phyloP scores from a whole-genome alignment of 2,113 vertebrate species.

The Laterallus jamaicensis region DNA sequence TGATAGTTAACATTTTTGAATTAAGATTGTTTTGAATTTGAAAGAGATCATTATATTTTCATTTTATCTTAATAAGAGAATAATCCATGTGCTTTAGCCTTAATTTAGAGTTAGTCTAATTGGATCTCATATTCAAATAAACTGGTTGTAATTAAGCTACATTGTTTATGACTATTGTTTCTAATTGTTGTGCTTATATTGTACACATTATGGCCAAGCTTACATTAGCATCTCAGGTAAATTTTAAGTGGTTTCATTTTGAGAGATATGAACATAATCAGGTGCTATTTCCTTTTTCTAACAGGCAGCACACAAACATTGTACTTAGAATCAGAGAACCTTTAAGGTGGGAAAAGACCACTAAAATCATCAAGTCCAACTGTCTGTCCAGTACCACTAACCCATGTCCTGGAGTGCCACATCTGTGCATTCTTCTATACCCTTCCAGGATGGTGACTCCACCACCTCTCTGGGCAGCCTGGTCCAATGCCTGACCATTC shows the following conservation, averaged over 20 bases:
- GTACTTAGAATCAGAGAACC: no score
- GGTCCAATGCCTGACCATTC: no score
- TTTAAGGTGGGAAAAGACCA: no score
- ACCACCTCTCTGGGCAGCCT: no score
- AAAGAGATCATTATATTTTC: neutral
- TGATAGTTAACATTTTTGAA: neutral
- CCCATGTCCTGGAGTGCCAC: no score
- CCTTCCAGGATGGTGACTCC: no score
- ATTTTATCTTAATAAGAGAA: neutral
- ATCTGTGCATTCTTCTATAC: no score
- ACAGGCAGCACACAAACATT: neutral
- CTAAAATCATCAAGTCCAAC: no score
- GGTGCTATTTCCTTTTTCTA: neutral
- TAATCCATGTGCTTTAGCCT: neutral
- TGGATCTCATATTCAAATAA: neutral
- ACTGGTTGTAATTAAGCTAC: neutral
- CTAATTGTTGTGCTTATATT: neutral
- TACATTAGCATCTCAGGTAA: neutral
- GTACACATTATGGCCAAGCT: neutral
- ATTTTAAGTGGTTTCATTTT: neutral
- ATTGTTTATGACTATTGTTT: neutral
- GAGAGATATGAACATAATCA: neutral
- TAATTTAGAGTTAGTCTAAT: neutral
- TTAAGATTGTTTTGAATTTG: neutral
- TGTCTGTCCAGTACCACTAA: no score